Base-by-base conservation (phyloP, 2,888 invertebrate genomes). In the Drosophila testacea region DNA sequence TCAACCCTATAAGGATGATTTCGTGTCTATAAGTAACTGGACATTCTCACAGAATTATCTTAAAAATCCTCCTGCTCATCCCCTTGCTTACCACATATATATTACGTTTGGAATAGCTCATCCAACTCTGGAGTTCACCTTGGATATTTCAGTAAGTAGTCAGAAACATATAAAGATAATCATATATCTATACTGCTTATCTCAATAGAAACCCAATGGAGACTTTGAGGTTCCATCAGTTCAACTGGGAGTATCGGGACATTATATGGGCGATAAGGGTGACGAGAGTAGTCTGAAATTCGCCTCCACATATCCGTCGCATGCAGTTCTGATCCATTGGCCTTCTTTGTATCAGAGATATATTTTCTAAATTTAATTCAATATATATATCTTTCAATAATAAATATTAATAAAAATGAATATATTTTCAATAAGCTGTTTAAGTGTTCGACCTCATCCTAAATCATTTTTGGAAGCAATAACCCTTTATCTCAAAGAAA, bases 281-380 rank as follows among this genome's bases (percentile, higher is more conserved):
- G 93, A 94, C 7, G 84, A 88, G 4, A 90, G 92, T 28, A 93
- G 93, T 73, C 63, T 90, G 34, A 76, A 90, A 3, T 93, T 94
- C 65, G 80, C 94, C 38, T 81, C 90, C 1, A 89, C 92, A 63
- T 93, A 94, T 78, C 94, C 94, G 0, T 77, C 91, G 5, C 94
- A 94, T 93, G 91, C 93, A 0, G 92, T 92, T 81, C 88, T 93
- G 4, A 91, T 92, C 66, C 91, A 93, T 39, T 94, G 93, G 93
- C 91, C 94, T 16, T 93, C 93, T 41, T 91, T 91, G 16, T 94
- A 93, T 77, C 91, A 93, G 71, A 79, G 89, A 61, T 90, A 82
- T 73, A 74, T 90, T 32, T 73, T 51, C 9, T 68, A 52, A 39
- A 28, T 4, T 22, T 2, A 7, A 42, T n/a, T 34, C 13, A 6